phyloP scores from a whole-genome alignment of 2,113 vertebrate genomes.

The Gobio gobio region DNA sequence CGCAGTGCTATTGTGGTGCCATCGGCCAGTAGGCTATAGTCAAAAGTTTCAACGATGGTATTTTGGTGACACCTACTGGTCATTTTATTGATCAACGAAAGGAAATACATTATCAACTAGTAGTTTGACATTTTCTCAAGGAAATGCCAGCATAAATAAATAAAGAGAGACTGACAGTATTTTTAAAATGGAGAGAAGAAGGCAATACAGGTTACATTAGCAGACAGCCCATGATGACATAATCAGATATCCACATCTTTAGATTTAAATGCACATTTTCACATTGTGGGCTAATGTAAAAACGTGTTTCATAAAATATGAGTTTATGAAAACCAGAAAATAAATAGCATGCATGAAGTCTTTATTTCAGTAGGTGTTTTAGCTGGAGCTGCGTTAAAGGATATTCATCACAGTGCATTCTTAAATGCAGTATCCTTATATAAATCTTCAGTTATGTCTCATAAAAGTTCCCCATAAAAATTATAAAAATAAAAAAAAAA shows the following conservation, averaged over 20 bases:
- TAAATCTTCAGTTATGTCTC: too few species aligned
- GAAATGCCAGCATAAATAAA: too few species aligned
- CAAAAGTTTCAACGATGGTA: not conserved
- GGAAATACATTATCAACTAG: too few species aligned
- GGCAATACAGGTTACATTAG: not conserved
- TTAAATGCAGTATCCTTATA: not conserved
- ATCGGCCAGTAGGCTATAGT: not conserved
- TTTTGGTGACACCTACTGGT: slow-evolving; percentile 5
- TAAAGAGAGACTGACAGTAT: not conserved
- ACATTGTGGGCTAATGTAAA: not conserved
- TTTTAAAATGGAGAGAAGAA: not conserved
- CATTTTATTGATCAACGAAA: not conserved
- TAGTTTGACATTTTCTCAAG: not conserved
- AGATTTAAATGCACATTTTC: not conserved
- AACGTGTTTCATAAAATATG: not conserved
- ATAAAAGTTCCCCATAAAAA: not conserved
- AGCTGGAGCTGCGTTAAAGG: not conserved
- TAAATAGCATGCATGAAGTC: not conserved
- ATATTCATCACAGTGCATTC: not conserved
- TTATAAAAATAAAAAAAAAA: too few species aligned
- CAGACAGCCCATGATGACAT: too few species aligned
- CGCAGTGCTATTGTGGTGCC: not conserved
- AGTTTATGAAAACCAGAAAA: not conserved
- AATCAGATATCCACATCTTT: not conserved
- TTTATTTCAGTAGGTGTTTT: not conserved